phyloP scores from a whole-genome alignment of 2,888 invertebrate genomes.

The Agrochola litura region DNA sequence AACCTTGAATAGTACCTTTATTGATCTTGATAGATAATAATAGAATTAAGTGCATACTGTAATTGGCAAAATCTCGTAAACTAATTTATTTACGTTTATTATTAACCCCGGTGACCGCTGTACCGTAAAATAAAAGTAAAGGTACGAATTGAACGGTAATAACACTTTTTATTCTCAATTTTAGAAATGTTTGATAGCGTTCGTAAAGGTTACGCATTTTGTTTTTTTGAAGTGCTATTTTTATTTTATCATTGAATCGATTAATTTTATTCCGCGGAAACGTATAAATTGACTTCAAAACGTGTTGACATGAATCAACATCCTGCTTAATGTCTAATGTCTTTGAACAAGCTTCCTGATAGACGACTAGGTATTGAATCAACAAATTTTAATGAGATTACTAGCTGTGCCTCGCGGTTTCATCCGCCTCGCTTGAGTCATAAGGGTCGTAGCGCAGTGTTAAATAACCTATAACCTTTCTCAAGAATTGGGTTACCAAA shows the following conservation, averaged over 20 bases:
- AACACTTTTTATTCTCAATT: slow-evolving; percentile 46
- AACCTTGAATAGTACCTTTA: slow-evolving; percentile 29
- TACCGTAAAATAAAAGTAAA: slow-evolving; percentile 50
- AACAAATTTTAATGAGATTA: not conserved
- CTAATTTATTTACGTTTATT: slow-evolving; percentile 50
- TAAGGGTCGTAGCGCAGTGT: too few relatives aligned
- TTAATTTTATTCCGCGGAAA: not conserved
- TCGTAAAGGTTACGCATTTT: slow-evolving; percentile 26
- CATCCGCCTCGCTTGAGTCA: too few relatives aligned
- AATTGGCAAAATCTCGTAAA: slow-evolving; percentile 30
- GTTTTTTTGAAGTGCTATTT: slow-evolving; percentile 12
- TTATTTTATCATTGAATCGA: too few relatives aligned
- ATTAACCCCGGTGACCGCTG: slow-evolving; percentile 31
- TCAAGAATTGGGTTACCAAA: too few relatives aligned
- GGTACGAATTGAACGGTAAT: slow-evolving; percentile 31
- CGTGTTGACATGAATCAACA: not conserved
- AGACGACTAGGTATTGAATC: not conserved
- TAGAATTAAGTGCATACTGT: slow-evolving; percentile 21
- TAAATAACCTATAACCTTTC: too few relatives aligned
- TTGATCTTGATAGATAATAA: slow-evolving; percentile 10
- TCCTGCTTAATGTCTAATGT: slow-evolving; percentile 12
- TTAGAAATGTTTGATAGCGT: slow-evolving; percentile 22
- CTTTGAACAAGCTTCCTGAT: slow-evolving; percentile 2
- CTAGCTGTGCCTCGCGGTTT: too few relatives aligned
- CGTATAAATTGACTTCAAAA: not conserved